phyloP scores from a whole-genome alignment of 2,888 invertebrate genomes.

The Cerastis leucographa region DNA sequence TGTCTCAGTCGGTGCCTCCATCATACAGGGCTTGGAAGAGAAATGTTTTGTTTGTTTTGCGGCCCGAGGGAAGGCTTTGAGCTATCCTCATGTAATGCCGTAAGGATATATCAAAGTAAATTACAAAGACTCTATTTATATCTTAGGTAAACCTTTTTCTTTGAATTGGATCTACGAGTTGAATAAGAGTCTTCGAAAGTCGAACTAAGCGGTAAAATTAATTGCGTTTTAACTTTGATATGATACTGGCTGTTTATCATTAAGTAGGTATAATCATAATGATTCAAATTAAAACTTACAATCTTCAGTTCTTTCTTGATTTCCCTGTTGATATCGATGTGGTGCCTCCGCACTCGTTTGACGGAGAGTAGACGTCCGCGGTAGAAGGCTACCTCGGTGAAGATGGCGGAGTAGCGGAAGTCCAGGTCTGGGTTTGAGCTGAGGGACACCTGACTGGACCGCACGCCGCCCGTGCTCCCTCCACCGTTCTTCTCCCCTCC shows the following conservation, averaged over 20 bases:
- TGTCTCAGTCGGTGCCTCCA: constrained; percentile 77
- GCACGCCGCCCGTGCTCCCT: constrained; percentile 87
- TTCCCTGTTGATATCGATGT: constrained; percentile 96
- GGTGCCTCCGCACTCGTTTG: constrained; percentile 95
- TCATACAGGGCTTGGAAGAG: constrained; percentile 64
- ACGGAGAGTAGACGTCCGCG: constrained; percentile 96
- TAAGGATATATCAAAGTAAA: constrained; percentile 57
- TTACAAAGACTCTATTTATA: constrained; percentile 40
- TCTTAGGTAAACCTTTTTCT: constrained; percentile 32
- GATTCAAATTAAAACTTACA: constrained; percentile 86
- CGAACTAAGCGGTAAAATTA: background rate
- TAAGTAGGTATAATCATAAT: background rate
- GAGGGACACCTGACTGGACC: constrained; percentile 97
- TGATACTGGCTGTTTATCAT: background rate
- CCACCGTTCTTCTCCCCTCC: constrained; percentile 79
- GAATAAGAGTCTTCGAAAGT: background rate
- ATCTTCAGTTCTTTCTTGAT: constrained; percentile 98
- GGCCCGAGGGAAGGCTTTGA: constrained; percentile 66
- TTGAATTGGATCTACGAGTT: constrained; percentile 4
- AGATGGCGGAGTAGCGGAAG: constrained; percentile 97
- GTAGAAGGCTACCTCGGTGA: constrained; percentile 97
- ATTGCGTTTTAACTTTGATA: background rate
- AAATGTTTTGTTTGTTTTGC: constrained; percentile 76
- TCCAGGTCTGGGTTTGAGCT: constrained; percentile 98
- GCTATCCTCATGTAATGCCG: constrained; percentile 55